Percentiles rank a stretch among this genome's conserved stretches.
phyloP scores from a whole-genome alignment of 2,113 vertebrate species.

The Tyrannus savana region DNA sequence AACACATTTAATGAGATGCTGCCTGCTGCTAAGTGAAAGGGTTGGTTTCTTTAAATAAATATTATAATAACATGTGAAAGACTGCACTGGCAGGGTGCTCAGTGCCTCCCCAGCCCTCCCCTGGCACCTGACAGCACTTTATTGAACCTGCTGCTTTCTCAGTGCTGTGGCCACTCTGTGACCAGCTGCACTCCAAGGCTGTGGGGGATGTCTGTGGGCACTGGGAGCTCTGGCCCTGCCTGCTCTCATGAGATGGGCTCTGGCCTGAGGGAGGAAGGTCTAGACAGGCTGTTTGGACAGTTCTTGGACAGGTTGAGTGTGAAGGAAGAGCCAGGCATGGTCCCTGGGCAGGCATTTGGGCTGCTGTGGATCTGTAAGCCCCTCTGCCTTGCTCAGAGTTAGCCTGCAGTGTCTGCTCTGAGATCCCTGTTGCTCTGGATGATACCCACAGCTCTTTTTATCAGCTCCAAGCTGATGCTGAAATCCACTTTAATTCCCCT shows the following conservation, averaged over 20 bases:
- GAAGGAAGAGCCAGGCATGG: neutral
- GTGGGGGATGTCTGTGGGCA: rapidly evolving
- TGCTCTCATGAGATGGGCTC: rapidly evolving
- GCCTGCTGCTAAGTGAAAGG: neutral
- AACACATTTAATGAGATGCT: conserved; percentile 37
- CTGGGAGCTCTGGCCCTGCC: neutral
- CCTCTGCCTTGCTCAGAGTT: neutral
- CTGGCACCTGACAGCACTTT: neutral
- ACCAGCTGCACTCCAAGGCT: neutral
- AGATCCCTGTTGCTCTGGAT: neutral
- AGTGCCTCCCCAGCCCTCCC: neutral
- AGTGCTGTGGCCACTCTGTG: neutral
- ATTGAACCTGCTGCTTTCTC: neutral
- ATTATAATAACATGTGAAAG: neutral
- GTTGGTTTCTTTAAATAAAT: conserved; percentile 15
- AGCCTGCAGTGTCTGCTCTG: neutral
- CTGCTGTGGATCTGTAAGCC: neutral
- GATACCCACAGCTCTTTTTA: neutral
- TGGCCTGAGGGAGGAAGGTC: neutral
- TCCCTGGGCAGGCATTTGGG: neutral
- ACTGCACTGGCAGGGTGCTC: neutral
- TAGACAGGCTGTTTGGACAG: neutral
- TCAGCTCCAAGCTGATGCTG: neutral
- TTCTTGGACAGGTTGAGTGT: rapidly evolving
- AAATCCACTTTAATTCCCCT: neutral